Conservation (phyloP, 92 coral and sea anemone genomes). For the Porites rus region DNA sequence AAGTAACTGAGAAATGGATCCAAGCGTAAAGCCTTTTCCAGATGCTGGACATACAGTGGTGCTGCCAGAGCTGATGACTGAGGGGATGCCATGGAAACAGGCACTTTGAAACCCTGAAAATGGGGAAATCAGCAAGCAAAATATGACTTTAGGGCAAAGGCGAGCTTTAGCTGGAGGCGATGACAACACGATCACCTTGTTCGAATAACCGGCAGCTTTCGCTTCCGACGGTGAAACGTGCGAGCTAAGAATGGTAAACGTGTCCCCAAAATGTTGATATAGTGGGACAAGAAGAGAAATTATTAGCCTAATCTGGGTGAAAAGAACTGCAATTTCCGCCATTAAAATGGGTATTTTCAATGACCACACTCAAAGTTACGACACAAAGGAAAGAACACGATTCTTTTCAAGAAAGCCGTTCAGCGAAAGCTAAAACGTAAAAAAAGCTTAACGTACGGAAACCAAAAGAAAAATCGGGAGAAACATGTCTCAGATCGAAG, state of each 20-base stretch:
- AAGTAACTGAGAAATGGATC: constrained; percentile 92
- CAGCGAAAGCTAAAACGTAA: constrained; percentile 43
- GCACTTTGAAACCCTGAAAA: constrained; percentile 38
- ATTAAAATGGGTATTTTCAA: not conserved
- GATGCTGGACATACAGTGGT: constrained; percentile 96
- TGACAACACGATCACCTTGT: not conserved
- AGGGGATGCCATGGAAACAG: constrained; percentile 82
- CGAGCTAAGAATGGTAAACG: not conserved
- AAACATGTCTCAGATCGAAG: constrained; percentile 72
- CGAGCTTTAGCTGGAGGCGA: not conserved
- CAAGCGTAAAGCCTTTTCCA: constrained; percentile 91
- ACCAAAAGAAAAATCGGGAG: constrained; percentile 54
- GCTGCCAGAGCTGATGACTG: constrained; percentile 90
- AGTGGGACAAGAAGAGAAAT: not conserved
- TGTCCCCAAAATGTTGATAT: constrained; percentile 4
- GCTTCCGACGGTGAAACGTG: constrained; percentile 20
- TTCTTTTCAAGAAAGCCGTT: constrained; percentile 27
- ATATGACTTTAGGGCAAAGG: not conserved
- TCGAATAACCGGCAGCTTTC: constrained; percentile 9
- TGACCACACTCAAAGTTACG: not conserved
- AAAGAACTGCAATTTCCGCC: not conserved
- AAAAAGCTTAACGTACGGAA: constrained; percentile 68
- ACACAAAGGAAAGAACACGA: constrained; percentile 23
- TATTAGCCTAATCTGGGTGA: not conserved
- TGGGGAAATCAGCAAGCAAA: constrained; percentile 1